These are phyloP conservation scores for Choloepus hoffmanni DNA, from an alignment of 2,113 vertebrate genomes.

Conservation along the genomic window DNA sequence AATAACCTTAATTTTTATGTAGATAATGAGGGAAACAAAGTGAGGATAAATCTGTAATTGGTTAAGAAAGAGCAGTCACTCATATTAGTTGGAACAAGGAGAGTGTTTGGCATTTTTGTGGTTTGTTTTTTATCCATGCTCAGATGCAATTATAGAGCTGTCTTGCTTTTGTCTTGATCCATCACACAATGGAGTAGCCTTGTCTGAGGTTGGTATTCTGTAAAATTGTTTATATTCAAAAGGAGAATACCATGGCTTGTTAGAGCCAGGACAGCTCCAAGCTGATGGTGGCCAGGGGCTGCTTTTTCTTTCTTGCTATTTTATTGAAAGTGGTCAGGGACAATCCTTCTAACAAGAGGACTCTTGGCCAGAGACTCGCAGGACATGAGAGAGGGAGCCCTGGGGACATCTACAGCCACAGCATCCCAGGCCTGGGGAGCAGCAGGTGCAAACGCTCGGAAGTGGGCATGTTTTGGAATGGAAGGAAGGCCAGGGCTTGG, in stretches of 20 bases:
- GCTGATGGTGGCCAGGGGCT: not conserved
- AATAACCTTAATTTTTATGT: not conserved
- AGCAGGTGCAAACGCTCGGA: not conserved
- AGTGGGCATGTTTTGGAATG: not conserved
- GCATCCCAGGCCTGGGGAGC: not conserved
- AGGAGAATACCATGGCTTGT: not conserved
- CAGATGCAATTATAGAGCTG: not conserved
- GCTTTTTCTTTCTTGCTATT: not conserved
- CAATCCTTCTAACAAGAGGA: not conserved
- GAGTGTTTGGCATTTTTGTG: not conserved
- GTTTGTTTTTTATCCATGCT: not conserved
- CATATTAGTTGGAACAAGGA: not conserved
- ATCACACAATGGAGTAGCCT: not conserved
- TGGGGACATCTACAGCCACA: not conserved
- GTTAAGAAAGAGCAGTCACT: not conserved
- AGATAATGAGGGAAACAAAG: not conserved
- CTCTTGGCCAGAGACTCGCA: not conserved
- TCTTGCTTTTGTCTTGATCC: not conserved
- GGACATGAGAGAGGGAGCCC: not conserved
- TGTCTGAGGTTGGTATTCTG: not conserved
- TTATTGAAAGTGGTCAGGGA: not conserved
- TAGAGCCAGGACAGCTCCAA: not conserved
- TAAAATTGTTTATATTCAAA: not conserved
- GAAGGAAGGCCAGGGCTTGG: not conserved
- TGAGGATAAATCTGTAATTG: not conserved